Evolutionary conservation across 2,888 invertebrate genomes (phyloP).

Genomic region (Patella caerulea): DNA sequence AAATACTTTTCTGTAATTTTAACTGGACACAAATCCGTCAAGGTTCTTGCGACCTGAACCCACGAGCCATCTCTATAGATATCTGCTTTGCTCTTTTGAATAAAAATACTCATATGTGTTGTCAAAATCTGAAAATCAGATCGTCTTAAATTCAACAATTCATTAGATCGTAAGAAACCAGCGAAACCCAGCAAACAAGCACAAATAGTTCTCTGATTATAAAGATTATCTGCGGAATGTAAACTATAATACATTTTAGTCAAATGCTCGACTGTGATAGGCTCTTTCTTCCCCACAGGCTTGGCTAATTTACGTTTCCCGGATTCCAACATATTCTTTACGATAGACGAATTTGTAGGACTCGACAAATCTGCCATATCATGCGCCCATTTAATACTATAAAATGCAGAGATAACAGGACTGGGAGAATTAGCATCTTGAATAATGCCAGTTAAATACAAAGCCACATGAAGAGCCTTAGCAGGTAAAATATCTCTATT

Average conservation of each 20-base stretch:
- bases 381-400: slow-evolving; percentile 38
- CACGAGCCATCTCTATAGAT: slow-evolving; percentile 28
- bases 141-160: slow-evolving; percentile 23
- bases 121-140: slow-evolving; percentile 20
- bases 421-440: slow-evolving; percentile 30
- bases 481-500: slow-evolving; percentile 34
- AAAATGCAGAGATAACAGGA: slow-evolving; percentile 40
- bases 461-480: slow-evolving; percentile 33
- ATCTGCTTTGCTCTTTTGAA: slow-evolving; percentile 31
- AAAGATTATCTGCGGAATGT: slow-evolving; percentile 3
- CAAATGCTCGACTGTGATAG: slow-evolving; percentile 20
- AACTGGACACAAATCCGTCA: slow-evolving; percentile 21
- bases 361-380: slow-evolving; percentile 26
- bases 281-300: slow-evolving; percentile 27
- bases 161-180: slow-evolving; percentile 24
- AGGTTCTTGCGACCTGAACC: slow-evolving; percentile 19
- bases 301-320: slow-evolving; percentile 26
- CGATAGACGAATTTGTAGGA: slow-evolving; percentile 28
- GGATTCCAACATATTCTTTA: slow-evolving; percentile 30
- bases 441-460: slow-evolving; percentile 40
- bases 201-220: slow-evolving; percentile 22
- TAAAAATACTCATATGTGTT: slow-evolving; percentile 21
- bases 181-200: slow-evolving; percentile 18
- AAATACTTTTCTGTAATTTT: slow-evolving; percentile 13
- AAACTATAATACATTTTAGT: slow-evolving; percentile 14